Base-by-base conservation (phyloP, 2,797 vertebrate genomes). In the Enteromius mattozi region DNA sequence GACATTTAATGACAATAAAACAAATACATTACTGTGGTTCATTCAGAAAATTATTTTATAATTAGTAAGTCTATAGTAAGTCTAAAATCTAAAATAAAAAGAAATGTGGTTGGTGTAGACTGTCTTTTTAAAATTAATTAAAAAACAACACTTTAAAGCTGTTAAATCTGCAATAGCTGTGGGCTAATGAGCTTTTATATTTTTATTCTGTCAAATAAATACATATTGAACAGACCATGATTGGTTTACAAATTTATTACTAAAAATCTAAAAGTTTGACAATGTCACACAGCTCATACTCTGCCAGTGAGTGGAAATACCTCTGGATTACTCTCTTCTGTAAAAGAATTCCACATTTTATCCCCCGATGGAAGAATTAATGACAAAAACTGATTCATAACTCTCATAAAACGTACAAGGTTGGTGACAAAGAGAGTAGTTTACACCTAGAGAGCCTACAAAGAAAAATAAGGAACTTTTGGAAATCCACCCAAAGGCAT, bases 401-500 rank as follows among this genome's bases (percentile, higher is more conserved):
- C 56, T 74, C 68, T 80, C 59, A 80, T 86, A 83, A 88, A 81
- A 78, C 12, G 42, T 75, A 70, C 61, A 72, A 72, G 37, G 17
- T 21, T 61, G 51, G 51, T 78, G 37, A 84, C 69, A 80, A 86
- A 81, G 42, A 24, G 74, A 85, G 71, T 45, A 42, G 61, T 85
- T 71, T 61, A 83, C 65, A 81, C 63, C 78, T 66, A 56, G 27
- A 69, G 33, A 59, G 77, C 72, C 37, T 68, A 80, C 5, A 24
- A 35, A 84, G 42, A 71, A 80, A 79, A 80, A 82, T 61, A 80
- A 47, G 59, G 19, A 70, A 47, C n/a, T 9, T 72, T 85, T 65
- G 66, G 27, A 72, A 83, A 54, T 59, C n/a, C 9, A 66, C 51
- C 33, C 49, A 56, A 63, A 85, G 78, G 88, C 79, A 89, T 88